Percentiles rank a stretch among this genome's conserved stretches.
phyloP scores from a whole-genome alignment of 1,140 invertebrate genomes.

The Euglossa dilemma region DNA sequence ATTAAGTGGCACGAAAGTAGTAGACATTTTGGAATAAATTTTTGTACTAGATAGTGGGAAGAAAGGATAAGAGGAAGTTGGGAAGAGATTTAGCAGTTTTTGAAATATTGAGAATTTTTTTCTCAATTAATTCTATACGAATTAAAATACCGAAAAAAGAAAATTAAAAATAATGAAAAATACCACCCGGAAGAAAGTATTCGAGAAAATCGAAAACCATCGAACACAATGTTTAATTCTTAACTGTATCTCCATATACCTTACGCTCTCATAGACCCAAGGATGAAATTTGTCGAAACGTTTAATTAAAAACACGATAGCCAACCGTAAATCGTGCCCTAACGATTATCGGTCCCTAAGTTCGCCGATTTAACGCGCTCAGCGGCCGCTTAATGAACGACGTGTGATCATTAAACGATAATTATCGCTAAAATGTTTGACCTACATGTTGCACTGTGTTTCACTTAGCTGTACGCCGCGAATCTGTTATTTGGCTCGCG shows the following conservation, averaged over 20 bases:
- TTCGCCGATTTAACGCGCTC: slow-evolving; percentile 70
- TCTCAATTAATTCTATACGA: too few relatives aligned
- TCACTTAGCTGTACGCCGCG: slow-evolving; percentile 35
- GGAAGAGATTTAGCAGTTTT: too few relatives aligned
- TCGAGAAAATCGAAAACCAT: neutral
- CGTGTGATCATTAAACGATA: slow-evolving; percentile 75
- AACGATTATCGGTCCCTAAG: slow-evolving; percentile 68
- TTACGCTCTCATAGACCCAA: neutral
- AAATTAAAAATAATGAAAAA: too few relatives aligned
- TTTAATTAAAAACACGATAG: slow-evolving; percentile 35
- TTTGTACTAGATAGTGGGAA: too few relatives aligned
- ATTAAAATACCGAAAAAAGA: too few relatives aligned
- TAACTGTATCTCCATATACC: neutral
- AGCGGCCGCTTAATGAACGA: slow-evolving; percentile 69
- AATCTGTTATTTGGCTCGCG: slow-evolving; percentile 38
- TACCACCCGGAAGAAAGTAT: neutral
- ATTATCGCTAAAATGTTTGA: slow-evolving; percentile 80
- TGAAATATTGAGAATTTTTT: too few relatives aligned
- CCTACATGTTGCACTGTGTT: slow-evolving; percentile 74
- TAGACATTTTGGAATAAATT: too few relatives aligned
- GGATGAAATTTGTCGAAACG: slow-evolving; percentile 23
- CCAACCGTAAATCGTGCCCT: slow-evolving; percentile 69
- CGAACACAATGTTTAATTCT: neutral
- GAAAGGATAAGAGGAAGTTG: too few relatives aligned
- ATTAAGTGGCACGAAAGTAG: too few relatives aligned